Evolutionary conservation across 1,140 invertebrate species (phyloP).

Genomic region (Fopius arisanus): DNA sequence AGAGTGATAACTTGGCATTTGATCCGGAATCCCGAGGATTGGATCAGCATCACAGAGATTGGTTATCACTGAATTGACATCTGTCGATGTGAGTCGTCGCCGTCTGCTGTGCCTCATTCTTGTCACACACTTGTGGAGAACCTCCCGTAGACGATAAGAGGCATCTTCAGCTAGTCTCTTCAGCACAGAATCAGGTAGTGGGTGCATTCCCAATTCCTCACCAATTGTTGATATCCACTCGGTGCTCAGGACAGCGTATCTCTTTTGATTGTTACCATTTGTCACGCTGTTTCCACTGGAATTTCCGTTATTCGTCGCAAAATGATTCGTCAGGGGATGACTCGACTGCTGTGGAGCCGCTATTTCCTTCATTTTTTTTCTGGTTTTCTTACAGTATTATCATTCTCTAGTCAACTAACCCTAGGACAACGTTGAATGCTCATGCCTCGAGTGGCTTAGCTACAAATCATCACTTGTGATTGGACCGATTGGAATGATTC

Average conservation of each 20-base stretch:
- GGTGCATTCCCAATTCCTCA: conserved; percentile 60
- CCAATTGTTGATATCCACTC: conserved; percentile 61
- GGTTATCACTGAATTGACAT: conserved; percentile 60
- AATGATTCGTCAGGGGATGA: conserved; percentile 52
- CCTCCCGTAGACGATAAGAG: conserved; percentile 60
- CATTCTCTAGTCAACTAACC: background rate
- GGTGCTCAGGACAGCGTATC: conserved; percentile 58
- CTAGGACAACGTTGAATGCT: too few relatives aligned
- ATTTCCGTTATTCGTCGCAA: conserved; percentile 56
- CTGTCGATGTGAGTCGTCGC: conserved; percentile 51
- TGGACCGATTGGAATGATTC: too few relatives aligned
- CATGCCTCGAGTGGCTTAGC: too few relatives aligned
- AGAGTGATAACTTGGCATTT: conserved; percentile 55
- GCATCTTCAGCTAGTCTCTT: conserved; percentile 60
- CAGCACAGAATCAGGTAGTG: conserved; percentile 54
- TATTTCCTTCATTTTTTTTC: conserved; percentile 53
- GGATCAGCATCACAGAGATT: conserved; percentile 59
- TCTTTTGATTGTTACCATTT: conserved; percentile 52
- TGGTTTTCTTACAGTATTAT: background rate
- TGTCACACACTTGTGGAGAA: conserved; percentile 62
- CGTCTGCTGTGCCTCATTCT: conserved; percentile 60
- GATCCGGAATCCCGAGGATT: conserved; percentile 54
- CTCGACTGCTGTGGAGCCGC: conserved; percentile 42
- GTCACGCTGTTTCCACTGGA: conserved; percentile 47
- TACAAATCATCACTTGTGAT: too few relatives aligned